Base-by-base conservation (phyloP, 1,140 invertebrate species). In the Colletes latitarsis region DNA sequence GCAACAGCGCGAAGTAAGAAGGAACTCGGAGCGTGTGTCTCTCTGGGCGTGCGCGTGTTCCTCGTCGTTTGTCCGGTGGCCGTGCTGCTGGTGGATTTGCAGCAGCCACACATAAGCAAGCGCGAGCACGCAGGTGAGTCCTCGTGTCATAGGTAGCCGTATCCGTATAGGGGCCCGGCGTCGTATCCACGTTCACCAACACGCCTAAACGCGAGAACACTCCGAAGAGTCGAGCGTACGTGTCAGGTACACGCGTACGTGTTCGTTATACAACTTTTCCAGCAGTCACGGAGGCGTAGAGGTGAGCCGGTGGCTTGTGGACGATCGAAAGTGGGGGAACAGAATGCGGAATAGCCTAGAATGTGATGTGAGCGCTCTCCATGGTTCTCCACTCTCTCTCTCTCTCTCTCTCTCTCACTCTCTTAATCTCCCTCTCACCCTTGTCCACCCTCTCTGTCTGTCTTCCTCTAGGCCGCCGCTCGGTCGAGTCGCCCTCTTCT, bases 281-380 rank as follows among this genome's bases (percentile, higher is more conserved):
- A 90, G 89, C 91, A 81, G 82, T 88, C 88, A 88, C 82, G 88
- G 81, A 87, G 84, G 85, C 89, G 87, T 88, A 90, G 87, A 92
- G 87, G 90, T 91, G 85, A 91, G 88, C 88, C 88, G 77, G 88
- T 91, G 90, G 87, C 88, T 87, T 83, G 86, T 85, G 82, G 80
- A 83, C 86, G 83, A 55, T 66, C 43, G 75, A 68, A 69, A 77
- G 92, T 92, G 91, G 92, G 93, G 89, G 93, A 93, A 93, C 88
- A 93, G 93, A 93, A 93, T 93, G 93, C 92, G 92, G 93, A 93
- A 93, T 93, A 93, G 93, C 92, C 93, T 93, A 93, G 93, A 93
- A 93, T 93, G 93, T 92, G 92, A 93, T 93, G 92, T 91, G 90
- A 92, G 89, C 89, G 86, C 88, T 88, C 86, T 90, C 86, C 89